Evolutionary conservation across 2,113 vertebrate species (phyloP).

Genomic region (Miniopterus natalensis): DNA sequence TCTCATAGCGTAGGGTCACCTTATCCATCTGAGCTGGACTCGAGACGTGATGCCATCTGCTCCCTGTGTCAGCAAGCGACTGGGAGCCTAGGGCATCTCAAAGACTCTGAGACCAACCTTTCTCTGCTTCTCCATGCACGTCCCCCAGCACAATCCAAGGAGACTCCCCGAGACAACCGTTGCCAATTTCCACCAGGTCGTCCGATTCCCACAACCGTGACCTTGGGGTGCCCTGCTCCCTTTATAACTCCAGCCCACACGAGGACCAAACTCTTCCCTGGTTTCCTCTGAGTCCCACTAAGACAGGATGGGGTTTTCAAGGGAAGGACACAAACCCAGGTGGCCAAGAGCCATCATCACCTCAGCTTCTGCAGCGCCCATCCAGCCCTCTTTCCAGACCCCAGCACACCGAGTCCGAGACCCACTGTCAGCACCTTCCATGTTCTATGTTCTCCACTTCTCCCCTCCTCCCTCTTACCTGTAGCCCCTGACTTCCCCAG

Average conservation of each 20-base stretch:
- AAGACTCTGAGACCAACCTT: not conserved
- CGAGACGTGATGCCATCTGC: accelerated
- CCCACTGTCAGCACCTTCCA: not conserved
- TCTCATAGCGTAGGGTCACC: not conserved
- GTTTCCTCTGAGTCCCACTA: not conserved
- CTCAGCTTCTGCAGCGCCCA: accelerated
- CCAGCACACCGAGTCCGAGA: not conserved
- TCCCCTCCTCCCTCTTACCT: accelerated
- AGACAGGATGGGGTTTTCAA: not conserved
- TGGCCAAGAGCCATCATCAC: no score
- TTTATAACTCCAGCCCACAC: not conserved
- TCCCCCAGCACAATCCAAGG: not conserved
- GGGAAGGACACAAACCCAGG: not conserved
- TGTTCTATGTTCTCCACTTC: not conserved
- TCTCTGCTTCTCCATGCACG: not conserved
- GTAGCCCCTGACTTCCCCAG: not conserved
- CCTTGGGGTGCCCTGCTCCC: not conserved
- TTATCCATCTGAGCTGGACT: not conserved
- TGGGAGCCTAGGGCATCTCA: not conserved
- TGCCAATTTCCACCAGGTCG: accelerated
- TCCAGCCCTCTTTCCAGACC: not conserved
- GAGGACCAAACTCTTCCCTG: accelerated
- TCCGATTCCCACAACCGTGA: not conserved
- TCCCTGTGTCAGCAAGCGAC: not conserved
- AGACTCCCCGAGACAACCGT: accelerated